Evolutionary conservation across 2,888 invertebrate species (phyloP), one percentile per base, ranked within the genome.

Genomic region (Tuta absoluta): DNA sequence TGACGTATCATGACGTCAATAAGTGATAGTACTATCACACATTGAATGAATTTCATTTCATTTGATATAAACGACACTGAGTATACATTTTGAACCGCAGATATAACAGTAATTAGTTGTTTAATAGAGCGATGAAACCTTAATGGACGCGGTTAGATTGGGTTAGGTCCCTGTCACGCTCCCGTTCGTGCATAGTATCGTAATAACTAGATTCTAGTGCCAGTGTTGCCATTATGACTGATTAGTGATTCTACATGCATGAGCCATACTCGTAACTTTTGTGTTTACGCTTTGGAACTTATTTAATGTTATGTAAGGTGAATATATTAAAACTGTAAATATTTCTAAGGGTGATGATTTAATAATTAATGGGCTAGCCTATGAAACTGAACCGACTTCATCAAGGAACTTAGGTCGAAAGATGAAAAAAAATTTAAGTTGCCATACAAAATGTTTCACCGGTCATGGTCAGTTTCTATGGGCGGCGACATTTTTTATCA

Each of bases 91-190:
- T 45, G 7, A 49, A 5, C 14, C 56, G 56, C 14, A 24, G 56
- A 24, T 17, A 28, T 33, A 14, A 56, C 53, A 21, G 53, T 24
- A 56, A 56, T 56, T 28, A 28, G n/a, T 17, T 33, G 14, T 12
- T 14, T 24, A 56, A 56, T 56, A 24, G 56, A 56, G 56, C 28
- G 28, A 28, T 56, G 56, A 56, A 56, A 56, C 17, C 23, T 56
- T 56, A 56, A 56, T 56, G 24, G 14, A 28, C 24, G n/a, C 12
- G 56, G 28, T 17, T 28, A n/a, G 56, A 28, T 28, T 28, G 17
- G 56, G 28, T 56, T 56, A 56, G 28, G 56, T 28, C 17, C n/a
- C 23, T 24, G 56, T 56, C 56, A 56, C 56, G 56, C 56, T n/a
- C 3, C 5, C 12, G 24, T 33, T 56, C 56, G 23, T 56, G 56